A percentile compares a stretch with the other conserved stretches of the same genome.
Evolutionary conservation across 2,888 invertebrate genomes (phyloP).

Genomic region (Blera fallax): DNA sequence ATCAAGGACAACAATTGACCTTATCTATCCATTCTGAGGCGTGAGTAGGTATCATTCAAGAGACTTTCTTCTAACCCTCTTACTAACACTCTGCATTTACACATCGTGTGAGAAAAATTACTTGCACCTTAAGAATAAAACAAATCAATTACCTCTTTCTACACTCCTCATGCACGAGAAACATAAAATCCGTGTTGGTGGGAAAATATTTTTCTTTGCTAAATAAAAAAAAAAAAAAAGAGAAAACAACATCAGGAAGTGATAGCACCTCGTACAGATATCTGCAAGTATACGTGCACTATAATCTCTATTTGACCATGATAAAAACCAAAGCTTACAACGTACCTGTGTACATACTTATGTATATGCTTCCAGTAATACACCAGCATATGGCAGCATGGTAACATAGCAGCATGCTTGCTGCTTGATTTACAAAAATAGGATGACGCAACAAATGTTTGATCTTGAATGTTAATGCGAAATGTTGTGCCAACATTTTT

Average conservation of each 20-base stretch:
- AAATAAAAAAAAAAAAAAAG: not conserved
- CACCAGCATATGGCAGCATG: not conserved
- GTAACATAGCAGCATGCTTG: not conserved
- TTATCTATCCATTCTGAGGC: too few relatives aligned
- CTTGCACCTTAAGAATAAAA: not conserved
- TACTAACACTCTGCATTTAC: not conserved
- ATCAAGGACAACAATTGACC: too few relatives aligned
- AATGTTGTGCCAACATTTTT: not conserved
- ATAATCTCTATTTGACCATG: not conserved
- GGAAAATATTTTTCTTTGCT: not conserved
- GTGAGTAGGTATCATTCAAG: not conserved
- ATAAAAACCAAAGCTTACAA: not conserved
- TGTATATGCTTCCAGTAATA: not conserved
- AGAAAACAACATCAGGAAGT: not conserved
- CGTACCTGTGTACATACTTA: too few relatives aligned
- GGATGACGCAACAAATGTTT: slow-evolving; percentile 45
- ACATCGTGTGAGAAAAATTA: not conserved
- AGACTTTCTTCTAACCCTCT: not conserved
- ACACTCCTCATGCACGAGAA: not conserved
- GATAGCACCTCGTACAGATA: not conserved
- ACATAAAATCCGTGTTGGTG: not conserved
- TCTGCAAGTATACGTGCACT: not conserved
- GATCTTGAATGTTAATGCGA: slow-evolving; percentile 35
- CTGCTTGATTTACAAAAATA: not conserved
- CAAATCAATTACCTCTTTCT: not conserved